These are phyloP conservation scores for Anguilla megastoma DNA, from an alignment of 2,797 vertebrate species.

Conservation along the genomic window DNA sequence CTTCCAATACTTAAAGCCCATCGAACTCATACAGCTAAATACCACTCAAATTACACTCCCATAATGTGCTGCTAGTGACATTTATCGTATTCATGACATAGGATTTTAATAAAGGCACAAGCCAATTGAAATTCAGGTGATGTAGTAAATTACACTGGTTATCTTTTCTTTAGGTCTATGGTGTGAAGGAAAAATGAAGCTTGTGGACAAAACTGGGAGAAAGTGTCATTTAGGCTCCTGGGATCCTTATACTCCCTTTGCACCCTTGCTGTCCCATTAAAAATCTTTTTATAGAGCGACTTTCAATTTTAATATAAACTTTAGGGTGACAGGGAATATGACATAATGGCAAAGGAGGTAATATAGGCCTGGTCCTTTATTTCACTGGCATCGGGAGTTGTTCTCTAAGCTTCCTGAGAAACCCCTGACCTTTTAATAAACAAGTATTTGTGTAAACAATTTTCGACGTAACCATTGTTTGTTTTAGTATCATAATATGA, in stretches of 20 bases:
- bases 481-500: neutral
- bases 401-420: neutral
- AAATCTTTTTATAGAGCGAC: slow-evolving; percentile 24
- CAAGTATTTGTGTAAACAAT: neutral
- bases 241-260: neutral
- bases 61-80: slow-evolving; percentile 12
- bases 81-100: slow-evolving; percentile 2
- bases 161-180: slow-evolving; percentile 31
- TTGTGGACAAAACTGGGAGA: slow-evolving; percentile 22
- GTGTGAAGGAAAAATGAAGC: slow-evolving; percentile 51
- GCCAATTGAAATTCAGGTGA: slow-evolving; percentile 20
- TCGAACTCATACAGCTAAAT: slow-evolving; percentile 7
- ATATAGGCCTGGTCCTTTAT: neutral
- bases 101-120: slow-evolving; percentile 9
- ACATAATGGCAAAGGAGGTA: slow-evolving; percentile 13
- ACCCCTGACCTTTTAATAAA: neutral
- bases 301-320: slow-evolving; percentile 37
- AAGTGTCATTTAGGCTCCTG: neutral
- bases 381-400: neutral
- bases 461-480: neutral
- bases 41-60: slow-evolving; percentile 18
- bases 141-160: slow-evolving; percentile 23
- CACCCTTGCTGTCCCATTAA: slow-evolving; percentile 30
- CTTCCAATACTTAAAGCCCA: neutral
- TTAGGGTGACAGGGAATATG: slow-evolving; percentile 14